phyloP scores from a whole-genome alignment of 1,140 invertebrate species.

The Drosophila rufa region DNA sequence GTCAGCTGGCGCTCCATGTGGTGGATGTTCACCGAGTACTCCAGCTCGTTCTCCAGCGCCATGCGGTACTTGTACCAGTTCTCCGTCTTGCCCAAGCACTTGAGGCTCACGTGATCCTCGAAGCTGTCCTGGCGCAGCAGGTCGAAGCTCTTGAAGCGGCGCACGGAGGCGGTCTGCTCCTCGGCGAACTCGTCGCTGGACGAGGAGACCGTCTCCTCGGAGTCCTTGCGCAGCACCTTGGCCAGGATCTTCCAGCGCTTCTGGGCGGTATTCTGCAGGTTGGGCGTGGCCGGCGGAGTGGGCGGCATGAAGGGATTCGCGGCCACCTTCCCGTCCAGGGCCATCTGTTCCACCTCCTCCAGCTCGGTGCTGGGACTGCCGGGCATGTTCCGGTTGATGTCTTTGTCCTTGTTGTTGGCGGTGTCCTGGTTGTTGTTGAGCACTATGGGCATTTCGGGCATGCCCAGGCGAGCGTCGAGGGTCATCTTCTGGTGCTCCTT shows the following conservation, averaged over 20 bases:
- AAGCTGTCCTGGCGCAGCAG: slow-evolving; percentile 81
- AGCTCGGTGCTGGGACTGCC: slow-evolving; percentile 33
- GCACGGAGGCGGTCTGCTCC: slow-evolving; percentile 76
- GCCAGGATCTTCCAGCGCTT: slow-evolving; percentile 90
- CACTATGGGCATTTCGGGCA: slow-evolving; percentile 16
- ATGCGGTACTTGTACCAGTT: slow-evolving; percentile 87
- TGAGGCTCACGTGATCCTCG: slow-evolving; percentile 75
- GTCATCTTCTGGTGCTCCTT: slow-evolving; percentile 67
- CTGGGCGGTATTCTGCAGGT: slow-evolving; percentile 86
- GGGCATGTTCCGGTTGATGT: slow-evolving; percentile 46
- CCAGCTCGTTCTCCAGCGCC: slow-evolving; percentile 75
- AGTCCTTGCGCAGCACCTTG: slow-evolving; percentile 87
- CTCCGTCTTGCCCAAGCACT: slow-evolving; percentile 78
- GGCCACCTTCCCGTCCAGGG: slow-evolving; percentile 26
- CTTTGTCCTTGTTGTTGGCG: slow-evolving; percentile 37
- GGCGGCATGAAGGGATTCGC: slow-evolving; percentile 67
- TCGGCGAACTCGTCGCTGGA: slow-evolving; percentile 75
- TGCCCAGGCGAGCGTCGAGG: slow-evolving; percentile 43
- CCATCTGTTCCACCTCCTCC: slow-evolving; percentile 50
- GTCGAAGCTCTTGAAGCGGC: slow-evolving; percentile 83
- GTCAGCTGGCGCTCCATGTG: slow-evolving; percentile 88
- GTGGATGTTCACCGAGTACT: slow-evolving; percentile 87
- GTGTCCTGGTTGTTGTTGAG: slow-evolving; percentile 37
- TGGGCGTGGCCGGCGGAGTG: slow-evolving; percentile 76
- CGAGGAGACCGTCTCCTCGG: slow-evolving; percentile 78